phyloP scores from a whole-genome alignment of 2,797 vertebrate species.

The Karalla daura region DNA sequence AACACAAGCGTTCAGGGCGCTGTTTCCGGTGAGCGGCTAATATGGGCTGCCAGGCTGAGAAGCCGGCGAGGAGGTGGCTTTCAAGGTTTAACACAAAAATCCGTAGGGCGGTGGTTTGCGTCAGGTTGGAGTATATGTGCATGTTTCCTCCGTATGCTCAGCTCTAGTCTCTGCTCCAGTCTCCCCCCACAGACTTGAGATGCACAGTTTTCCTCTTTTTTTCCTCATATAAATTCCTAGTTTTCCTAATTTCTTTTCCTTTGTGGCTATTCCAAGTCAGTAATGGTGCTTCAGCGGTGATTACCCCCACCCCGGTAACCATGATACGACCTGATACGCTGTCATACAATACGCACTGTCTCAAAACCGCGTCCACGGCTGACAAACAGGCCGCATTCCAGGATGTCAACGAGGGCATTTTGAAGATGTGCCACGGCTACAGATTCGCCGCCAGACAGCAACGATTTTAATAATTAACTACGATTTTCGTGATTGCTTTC shows the following conservation, averaged over 20 bases:
- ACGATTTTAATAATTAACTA: slow-evolving; percentile 1
- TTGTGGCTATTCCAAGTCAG: background rate
- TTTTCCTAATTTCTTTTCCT: background rate
- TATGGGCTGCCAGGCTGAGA: background rate
- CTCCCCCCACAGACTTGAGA: background rate
- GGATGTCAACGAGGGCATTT: background rate
- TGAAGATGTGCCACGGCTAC: slow-evolving; percentile 4
- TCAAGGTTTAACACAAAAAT: background rate
- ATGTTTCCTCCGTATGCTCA: background rate
- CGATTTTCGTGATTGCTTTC: background rate
- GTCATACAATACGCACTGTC: background rate
- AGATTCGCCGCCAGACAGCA: slow-evolving; percentile 4
- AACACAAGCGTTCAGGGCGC: background rate
- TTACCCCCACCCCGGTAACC: background rate
- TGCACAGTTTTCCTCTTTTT: background rate
- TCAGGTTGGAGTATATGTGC: too few relatives aligned
- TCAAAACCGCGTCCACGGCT: slow-evolving; percentile 16
- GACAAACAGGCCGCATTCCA: background rate
- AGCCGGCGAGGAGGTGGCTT: background rate
- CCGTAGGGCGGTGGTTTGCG: too few relatives aligned
- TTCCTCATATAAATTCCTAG: background rate
- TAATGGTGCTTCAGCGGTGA: background rate
- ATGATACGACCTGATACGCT: background rate
- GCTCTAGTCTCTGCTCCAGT: too few relatives aligned
- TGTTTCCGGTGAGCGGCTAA: background rate